Evolutionary conservation across 2,888 invertebrate genomes (phyloP).

Genomic region (Melieria omissa): DNA sequence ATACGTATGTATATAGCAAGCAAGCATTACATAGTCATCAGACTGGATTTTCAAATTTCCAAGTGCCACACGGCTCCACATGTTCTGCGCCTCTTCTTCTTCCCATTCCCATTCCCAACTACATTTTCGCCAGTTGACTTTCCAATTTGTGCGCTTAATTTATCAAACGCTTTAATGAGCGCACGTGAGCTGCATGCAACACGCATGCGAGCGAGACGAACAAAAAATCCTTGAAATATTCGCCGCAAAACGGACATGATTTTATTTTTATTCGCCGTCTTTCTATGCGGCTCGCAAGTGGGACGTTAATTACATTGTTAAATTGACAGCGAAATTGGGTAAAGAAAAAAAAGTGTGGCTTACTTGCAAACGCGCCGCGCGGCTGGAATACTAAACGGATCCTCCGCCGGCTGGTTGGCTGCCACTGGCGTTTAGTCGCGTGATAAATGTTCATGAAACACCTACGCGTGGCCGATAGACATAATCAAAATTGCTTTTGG

Average conservation of each 20-base stretch:
- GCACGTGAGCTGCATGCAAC: slow-evolving; percentile 29
- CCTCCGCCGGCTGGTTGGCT: too few species aligned
- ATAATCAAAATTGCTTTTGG: too few species aligned
- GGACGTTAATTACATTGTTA: slow-evolving; percentile 36
- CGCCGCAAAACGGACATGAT: slow-evolving; percentile 17
- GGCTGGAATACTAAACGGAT: too few species aligned
- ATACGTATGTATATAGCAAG: too few species aligned
- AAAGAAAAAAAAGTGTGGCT: slow-evolving; percentile 25
- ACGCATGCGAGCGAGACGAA: not conserved
- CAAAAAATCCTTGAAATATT: slow-evolving; percentile 1
- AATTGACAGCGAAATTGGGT: slow-evolving; percentile 38
- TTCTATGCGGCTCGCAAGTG: slow-evolving; percentile 3
- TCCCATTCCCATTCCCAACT: not conserved
- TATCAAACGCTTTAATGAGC: slow-evolving; percentile 35
- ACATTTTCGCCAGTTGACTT: slow-evolving; percentile 4
- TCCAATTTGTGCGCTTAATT: slow-evolving; percentile 36
- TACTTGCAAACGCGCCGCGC: not conserved
- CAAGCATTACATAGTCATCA: too few species aligned
- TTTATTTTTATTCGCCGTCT: slow-evolving; percentile 14
- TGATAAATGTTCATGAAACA: too few species aligned
- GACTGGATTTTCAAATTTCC: too few species aligned
- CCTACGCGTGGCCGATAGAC: too few species aligned
- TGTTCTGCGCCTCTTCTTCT: not conserved
- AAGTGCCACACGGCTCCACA: too few species aligned
- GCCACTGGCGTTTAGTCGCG: too few species aligned